Evolutionary conservation across 2,797 vertebrate genomes (phyloP).

Genomic region (Pristis pectinata): DNA sequence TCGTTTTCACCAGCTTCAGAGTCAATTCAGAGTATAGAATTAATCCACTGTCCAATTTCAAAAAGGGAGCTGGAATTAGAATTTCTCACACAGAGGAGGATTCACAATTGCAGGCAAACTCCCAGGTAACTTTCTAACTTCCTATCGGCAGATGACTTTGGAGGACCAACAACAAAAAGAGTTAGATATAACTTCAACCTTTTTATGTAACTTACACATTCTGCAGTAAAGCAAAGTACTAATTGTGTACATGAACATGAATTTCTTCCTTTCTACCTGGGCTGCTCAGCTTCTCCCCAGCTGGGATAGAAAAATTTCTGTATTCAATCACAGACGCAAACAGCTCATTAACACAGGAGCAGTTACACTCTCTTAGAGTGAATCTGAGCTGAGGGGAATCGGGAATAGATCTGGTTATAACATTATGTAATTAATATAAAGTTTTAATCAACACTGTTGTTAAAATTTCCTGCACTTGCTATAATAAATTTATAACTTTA

Average conservation of each 20-base stretch:
- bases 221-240: neutral
- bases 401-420: neutral
- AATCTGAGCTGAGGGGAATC: neutral
- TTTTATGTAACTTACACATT: neutral
- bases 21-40: neutral
- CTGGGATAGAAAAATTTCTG: neutral
- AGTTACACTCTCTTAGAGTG: neutral
- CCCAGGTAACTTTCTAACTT: neutral
- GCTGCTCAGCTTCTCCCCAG: neutral
- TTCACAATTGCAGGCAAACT: neutral
- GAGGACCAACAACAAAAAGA: neutral
- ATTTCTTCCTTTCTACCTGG: neutral
- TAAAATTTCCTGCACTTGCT: neutral
- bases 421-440: neutral
- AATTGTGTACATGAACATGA: neutral
- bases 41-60: neutral
- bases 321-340: neutral
- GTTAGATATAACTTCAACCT: neutral
- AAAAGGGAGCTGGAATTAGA: neutral
- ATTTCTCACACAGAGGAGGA: neutral
- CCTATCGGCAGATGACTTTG: neutral
- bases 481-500: neutral
- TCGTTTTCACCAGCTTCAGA: neutral
- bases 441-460: neutral
- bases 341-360: neutral